Evolutionary conservation across 1,140 invertebrate species (phyloP).

Genomic region (Cataglyphis hispanica): DNA sequence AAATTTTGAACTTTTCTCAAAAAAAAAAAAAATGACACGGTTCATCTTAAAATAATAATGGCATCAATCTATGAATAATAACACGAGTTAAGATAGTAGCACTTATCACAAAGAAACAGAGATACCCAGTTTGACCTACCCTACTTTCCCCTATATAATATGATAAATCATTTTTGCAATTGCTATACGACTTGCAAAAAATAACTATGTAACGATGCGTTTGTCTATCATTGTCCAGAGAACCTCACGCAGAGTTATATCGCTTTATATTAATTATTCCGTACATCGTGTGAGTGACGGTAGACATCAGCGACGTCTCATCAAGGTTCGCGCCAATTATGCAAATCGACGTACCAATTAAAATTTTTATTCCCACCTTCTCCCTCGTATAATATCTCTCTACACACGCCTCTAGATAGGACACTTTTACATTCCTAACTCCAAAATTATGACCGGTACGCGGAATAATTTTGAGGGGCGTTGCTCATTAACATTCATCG

Average conservation of each 20-base stretch:
- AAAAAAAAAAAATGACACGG: no score
- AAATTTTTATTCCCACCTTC: constrained; percentile 69
- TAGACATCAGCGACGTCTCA: constrained; percentile 53
- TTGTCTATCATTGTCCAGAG: not conserved
- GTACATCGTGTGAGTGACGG: constrained; percentile 56
- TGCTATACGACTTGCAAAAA: not conserved
- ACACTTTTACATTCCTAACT: constrained; percentile 58
- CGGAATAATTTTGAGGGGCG: constrained; percentile 68
- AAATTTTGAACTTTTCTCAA: no score
- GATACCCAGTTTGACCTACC: no score
- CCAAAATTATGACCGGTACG: constrained; percentile 69
- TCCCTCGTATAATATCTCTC: not conserved
- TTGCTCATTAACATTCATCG: constrained; percentile 70
- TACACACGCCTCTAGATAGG: constrained; percentile 12
- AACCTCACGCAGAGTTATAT: constrained; percentile 12
- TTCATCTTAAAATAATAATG: no score
- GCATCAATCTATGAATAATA: no score
- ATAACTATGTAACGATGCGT: constrained; percentile 8
- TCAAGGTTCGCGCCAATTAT: constrained; percentile 76
- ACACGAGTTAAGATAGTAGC: no score
- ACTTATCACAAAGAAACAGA: no score
- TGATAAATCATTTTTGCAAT: not conserved
- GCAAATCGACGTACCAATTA: constrained; percentile 79
- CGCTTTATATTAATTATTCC: constrained; percentile 64
- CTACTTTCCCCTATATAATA: not conserved